A percentile compares a stretch with the other conserved stretches of the same genome.
These are phyloP conservation scores for Nyctalus aviator DNA, from an alignment of 2,797 vertebrate species.

Conservation along the genomic window DNA sequence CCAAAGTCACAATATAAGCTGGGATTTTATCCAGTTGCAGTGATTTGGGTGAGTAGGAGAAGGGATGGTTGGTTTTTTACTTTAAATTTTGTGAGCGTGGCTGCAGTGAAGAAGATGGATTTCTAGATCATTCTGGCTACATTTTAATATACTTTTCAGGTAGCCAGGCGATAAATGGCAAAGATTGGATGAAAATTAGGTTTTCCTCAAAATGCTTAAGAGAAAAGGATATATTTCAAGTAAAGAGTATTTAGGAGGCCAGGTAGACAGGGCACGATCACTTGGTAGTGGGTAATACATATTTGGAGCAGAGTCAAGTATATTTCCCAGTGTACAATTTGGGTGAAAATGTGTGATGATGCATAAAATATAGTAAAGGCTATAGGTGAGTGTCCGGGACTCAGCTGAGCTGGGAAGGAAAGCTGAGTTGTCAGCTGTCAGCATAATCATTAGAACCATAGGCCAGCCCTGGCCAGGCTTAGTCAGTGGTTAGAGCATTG, in stretches of 20 bases:
- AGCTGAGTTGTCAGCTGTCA: neutral
- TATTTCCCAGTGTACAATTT: neutral
- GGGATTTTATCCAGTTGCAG: neutral
- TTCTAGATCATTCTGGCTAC: neutral
- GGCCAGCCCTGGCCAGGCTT: no score
- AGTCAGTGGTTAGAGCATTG: no score
- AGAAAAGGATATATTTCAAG: neutral
- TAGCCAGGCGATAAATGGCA: neutral
- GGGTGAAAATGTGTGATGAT: neutral
- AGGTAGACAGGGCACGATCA: neutral
- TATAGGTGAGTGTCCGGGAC: fast-evolving
- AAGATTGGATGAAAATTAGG: neutral
- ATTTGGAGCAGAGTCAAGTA: neutral
- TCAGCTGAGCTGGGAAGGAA: neutral
- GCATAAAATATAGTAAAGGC: neutral
- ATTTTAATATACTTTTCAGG: neutral
- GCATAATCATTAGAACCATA: neutral
- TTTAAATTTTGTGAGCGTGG: neutral
- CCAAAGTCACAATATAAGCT: neutral
- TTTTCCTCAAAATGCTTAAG: neutral
- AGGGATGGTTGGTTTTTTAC: neutral
- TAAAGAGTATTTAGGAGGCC: neutral
- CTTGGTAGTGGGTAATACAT: neutral
- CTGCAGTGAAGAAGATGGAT: neutral
- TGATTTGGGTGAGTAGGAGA: neutral